phyloP scores from a whole-genome alignment of 2,888 invertebrate genomes.

The Acleris laterana region DNA sequence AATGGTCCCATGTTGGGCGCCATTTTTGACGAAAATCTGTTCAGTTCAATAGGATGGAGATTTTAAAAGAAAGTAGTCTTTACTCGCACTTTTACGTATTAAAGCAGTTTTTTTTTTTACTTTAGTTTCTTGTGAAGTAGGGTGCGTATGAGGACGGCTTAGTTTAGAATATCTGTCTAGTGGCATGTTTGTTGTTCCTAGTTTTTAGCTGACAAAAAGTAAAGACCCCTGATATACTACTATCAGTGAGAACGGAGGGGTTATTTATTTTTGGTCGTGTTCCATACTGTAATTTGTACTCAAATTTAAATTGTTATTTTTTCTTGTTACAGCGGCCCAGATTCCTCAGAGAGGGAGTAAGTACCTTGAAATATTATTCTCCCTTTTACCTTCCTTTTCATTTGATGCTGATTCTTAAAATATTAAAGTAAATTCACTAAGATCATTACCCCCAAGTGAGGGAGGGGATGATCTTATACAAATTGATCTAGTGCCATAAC shows the following conservation, averaged over 20 bases:
- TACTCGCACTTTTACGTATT: conserved; percentile 35
- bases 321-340: conserved; percentile 92
- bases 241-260: neutral
- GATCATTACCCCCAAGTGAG: too few relatives aligned
- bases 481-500: too few relatives aligned
- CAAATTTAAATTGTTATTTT: conserved; percentile 37
- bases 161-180: conserved; percentile 61
- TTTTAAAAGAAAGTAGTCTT: conserved; percentile 27
- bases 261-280: conserved; percentile 20
- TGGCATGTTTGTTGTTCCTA: conserved; percentile 79
- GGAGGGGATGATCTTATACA: too few relatives aligned
- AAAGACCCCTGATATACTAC: neutral
- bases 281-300: neutral
- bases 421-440: too few relatives aligned
- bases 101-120: conserved; percentile 24
- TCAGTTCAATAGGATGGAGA: conserved; percentile 14
- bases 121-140: conserved; percentile 31
- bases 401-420: too few relatives aligned
- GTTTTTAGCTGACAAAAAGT: conserved; percentile 44
- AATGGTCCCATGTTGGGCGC: conserved; percentile 31
- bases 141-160: conserved; percentile 56
- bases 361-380: conserved; percentile 68
- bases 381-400: too few relatives aligned
- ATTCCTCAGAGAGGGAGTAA: conserved; percentile 95
- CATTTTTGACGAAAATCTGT: conserved; percentile 8